phyloP scores from a whole-genome alignment of 2,797 vertebrate genomes.

The Carduelis carduelis region DNA sequence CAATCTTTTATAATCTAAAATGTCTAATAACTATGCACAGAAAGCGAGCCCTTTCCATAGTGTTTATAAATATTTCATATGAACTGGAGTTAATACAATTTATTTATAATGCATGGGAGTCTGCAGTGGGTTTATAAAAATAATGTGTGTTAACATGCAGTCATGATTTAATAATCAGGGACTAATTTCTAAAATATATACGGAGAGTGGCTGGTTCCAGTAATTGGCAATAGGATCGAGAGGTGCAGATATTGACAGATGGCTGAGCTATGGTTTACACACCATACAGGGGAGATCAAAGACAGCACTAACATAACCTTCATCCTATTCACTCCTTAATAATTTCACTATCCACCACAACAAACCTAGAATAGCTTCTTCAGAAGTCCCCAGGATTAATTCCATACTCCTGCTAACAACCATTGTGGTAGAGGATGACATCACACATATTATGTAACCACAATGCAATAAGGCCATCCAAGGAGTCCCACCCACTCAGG shows the following conservation, averaged over 20 bases:
- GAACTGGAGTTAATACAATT: constrained; percentile 57
- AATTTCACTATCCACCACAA: not conserved
- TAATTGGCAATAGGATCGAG: not conserved
- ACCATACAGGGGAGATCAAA: not conserved
- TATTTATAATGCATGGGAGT: constrained; percentile 66
- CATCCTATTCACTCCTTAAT: not conserved
- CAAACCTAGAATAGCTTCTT: not conserved
- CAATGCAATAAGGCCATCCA: not conserved
- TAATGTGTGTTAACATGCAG: constrained; percentile 62
- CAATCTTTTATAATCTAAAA: constrained; percentile 59
- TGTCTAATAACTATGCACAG: constrained; percentile 59
- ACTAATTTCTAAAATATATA: constrained; percentile 54
- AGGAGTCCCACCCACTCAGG: not conserved
- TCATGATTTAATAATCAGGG: constrained; percentile 68
- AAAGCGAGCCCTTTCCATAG: constrained; percentile 57
- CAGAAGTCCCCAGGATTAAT: not conserved
- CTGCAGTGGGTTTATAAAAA: constrained; percentile 60
- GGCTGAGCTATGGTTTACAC: not conserved
- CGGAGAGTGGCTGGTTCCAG: not conserved
- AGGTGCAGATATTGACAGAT: not conserved
- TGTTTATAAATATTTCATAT: constrained; percentile 73
- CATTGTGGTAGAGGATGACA: not conserved
- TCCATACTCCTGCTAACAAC: not conserved
- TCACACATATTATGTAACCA: not conserved
- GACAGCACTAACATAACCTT: not conserved